Percentiles rank a stretch among this genome's conserved stretches.
Evolutionary conservation across 2,888 invertebrate species (phyloP).

Genomic region (Cheilosia soror): DNA sequence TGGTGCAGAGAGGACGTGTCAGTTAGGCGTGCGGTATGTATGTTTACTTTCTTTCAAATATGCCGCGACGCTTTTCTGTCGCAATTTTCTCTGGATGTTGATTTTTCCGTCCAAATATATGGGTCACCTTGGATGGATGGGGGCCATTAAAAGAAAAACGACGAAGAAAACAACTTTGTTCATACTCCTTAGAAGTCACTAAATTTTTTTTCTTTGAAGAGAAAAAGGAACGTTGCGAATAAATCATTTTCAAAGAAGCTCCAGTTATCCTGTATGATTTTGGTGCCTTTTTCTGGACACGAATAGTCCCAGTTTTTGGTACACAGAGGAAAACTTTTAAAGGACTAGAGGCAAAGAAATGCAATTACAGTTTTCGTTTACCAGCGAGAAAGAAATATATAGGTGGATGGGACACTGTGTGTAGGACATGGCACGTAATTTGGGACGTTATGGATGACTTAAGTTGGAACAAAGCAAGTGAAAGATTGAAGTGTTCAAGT

Average conservation of each 20-base stretch:
- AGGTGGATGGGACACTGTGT: too few species aligned
- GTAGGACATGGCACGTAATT: slow-evolving; percentile 63
- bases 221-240: slow-evolving; percentile 8
- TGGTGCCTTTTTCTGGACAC: neutral
- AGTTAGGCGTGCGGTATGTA: slow-evolving; percentile 22
- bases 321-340: slow-evolving; percentile 36
- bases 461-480: slow-evolving; percentile 36
- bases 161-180: slow-evolving; percentile 34
- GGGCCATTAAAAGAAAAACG: neutral
- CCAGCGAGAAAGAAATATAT: neutral
- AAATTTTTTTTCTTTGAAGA: slow-evolving; percentile 25
- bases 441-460: slow-evolving; percentile 45
- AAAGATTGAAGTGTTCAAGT: slow-evolving; percentile 41
- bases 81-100: slow-evolving; percentile 33
- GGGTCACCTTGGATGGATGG: slow-evolving; percentile 32
- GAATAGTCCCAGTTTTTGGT: slow-evolving; percentile 32
- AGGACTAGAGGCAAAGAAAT: slow-evolving; percentile 29
- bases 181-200: slow-evolving; percentile 47
- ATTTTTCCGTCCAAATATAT: slow-evolving; percentile 9
- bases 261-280: slow-evolving; percentile 26
- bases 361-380: slow-evolving; percentile 21
- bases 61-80: neutral
- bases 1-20: slow-evolving; percentile 67
- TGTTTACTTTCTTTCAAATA: slow-evolving; percentile 41
- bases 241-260: slow-evolving; percentile 31